These are phyloP conservation scores for Halcyon leucocephala DNA, from an alignment of 2,797 vertebrate genomes.

Conservation along the genomic window DNA sequence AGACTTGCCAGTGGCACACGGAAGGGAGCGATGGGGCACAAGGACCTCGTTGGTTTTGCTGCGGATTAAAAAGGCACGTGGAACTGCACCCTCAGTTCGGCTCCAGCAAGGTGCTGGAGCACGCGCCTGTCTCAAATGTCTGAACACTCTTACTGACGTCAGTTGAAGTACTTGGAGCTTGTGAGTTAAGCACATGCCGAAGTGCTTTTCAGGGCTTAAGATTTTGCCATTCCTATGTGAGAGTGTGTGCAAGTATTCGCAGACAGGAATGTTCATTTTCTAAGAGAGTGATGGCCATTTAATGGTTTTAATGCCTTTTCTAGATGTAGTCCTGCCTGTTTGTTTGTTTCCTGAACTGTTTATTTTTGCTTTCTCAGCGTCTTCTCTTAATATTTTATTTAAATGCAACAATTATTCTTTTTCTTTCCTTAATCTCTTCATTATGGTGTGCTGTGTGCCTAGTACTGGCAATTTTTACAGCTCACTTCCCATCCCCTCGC, in stretches of 20 bases:
- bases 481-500: not conserved
- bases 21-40: not conserved
- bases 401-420: not conserved
- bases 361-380: not conserved
- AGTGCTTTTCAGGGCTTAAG: constrained; percentile 47
- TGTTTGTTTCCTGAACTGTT: not conserved
- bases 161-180: not conserved
- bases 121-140: not conserved
- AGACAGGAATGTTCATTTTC: constrained; percentile 20
- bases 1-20: not conserved
- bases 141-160: constrained; percentile 26
- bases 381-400: not conserved
- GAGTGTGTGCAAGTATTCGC: constrained; percentile 29
- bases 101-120: not conserved
- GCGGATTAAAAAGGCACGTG: not conserved
- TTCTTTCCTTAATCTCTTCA: not conserved
- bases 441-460: not conserved
- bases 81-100: not conserved
- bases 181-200: constrained; percentile 35
- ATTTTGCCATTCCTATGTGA: not conserved
- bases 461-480: not conserved
- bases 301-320: not conserved
- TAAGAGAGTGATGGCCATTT: constrained; percentile 1
- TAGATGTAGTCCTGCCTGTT: not conserved
- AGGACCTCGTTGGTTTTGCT: not conserved